These are phyloP conservation scores for Sebastiscus tertius DNA, from an alignment of 2,797 vertebrate genomes.

Conservation along the genomic window DNA sequence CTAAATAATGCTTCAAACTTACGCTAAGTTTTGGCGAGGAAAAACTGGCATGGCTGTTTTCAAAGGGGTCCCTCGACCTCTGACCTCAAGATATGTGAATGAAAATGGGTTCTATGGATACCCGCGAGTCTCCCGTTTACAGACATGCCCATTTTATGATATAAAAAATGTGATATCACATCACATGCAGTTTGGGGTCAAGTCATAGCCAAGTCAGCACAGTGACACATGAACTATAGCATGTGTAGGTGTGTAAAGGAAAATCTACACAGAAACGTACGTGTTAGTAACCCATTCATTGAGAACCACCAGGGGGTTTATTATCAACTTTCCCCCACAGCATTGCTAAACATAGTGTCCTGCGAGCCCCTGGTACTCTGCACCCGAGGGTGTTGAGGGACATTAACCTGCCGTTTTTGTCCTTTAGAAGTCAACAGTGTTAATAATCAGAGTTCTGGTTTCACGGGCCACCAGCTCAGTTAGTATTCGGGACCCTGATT, in stretches of 20 bases:
- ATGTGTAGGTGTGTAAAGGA: neutral
- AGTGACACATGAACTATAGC: neutral
- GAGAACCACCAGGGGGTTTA: slow-evolving; percentile 15
- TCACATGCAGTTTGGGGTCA: too few species aligned
- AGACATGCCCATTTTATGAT: too few species aligned
- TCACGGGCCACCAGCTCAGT: slow-evolving; percentile 87
- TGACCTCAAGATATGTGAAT: too few species aligned
- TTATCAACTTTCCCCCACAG: slow-evolving; percentile 35
- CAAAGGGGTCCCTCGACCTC: too few species aligned
- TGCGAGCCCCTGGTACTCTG: neutral
- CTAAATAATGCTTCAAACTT: too few species aligned
- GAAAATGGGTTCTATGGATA: too few species aligned
- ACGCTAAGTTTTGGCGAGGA: too few species aligned
- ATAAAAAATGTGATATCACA: too few species aligned
- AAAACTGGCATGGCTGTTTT: too few species aligned
- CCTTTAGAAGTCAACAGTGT: slow-evolving; percentile 86
- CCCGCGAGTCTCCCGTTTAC: too few species aligned
- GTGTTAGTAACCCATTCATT: neutral
- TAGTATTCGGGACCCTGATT: slow-evolving; percentile 86
- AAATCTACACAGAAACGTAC: neutral
- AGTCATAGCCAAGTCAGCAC: too few species aligned
- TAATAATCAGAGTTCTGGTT: slow-evolving; percentile 93
- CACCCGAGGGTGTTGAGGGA: slow-evolving; percentile 47
- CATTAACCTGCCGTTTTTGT: slow-evolving; percentile 84
- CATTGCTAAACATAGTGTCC: slow-evolving; percentile 24